phyloP scores from a whole-genome alignment of 2,113 vertebrate genomes.

The Bos taurus region ARS-UCD2.0 NC_037330.1:78795001-78795500 shows the following conservation, averaged over 20 bases:
- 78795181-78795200: not conserved
- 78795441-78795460: conserved; percentile 2
- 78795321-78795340: not conserved
- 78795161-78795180: not conserved
- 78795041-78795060: too few relatives aligned
- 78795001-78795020: not conserved
- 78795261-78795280: not conserved
- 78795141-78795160: not conserved
- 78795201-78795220: not conserved
- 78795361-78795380: conserved; percentile 22
- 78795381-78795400: not conserved
- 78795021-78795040: not conserved
- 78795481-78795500: not conserved
- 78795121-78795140: not conserved
- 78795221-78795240: not conserved
- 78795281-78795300: not conserved
- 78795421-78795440: not conserved
- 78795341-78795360: not conserved
- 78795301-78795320: not conserved
- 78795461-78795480: not conserved
- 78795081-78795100: not conserved
- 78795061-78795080: not conserved
- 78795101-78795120: not conserved
- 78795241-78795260: not conserved
- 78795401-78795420: not conserved